Conservation (phyloP, 2,888 invertebrate genomes). For the Aphrophora alni region DNA sequence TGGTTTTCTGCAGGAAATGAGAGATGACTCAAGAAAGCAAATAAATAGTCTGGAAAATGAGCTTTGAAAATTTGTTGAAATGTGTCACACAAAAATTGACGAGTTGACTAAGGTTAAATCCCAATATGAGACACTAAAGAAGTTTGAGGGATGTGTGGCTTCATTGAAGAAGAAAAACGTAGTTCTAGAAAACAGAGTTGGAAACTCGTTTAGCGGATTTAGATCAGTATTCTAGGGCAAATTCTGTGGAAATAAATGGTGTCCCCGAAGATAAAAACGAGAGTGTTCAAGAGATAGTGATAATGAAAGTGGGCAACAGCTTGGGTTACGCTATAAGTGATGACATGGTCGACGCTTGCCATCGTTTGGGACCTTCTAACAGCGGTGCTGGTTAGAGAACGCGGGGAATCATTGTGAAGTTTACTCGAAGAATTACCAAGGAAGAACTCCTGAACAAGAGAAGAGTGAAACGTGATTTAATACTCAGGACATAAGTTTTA, state of each 20-base stretch:
- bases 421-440: no score
- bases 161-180: no score
- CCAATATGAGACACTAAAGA: no score
- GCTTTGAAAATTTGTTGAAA: neutral
- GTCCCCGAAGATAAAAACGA: neutral
- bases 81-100: slow-evolving; percentile 12
- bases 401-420: no score
- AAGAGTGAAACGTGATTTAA: no score
- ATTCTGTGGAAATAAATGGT: slow-evolving; percentile 14
- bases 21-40: neutral
- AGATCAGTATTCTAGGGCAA: neutral
- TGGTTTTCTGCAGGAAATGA: slow-evolving; percentile 33
- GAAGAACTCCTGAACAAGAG: no score
- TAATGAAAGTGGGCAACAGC: neutral
- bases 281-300: neutral
- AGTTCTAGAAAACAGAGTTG: no score
- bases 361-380: neutral
- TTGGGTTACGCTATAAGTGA: neutral
- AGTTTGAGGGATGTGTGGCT: no score
- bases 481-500: no score
- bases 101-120: neutral
- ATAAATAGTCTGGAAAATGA: neutral
- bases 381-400: neutral
- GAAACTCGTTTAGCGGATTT: no score
- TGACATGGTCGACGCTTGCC: neutral